Evolutionary conservation across 1,140 invertebrate species (phyloP).

Genomic region (Macrobrachium rosenbergii): DNA sequence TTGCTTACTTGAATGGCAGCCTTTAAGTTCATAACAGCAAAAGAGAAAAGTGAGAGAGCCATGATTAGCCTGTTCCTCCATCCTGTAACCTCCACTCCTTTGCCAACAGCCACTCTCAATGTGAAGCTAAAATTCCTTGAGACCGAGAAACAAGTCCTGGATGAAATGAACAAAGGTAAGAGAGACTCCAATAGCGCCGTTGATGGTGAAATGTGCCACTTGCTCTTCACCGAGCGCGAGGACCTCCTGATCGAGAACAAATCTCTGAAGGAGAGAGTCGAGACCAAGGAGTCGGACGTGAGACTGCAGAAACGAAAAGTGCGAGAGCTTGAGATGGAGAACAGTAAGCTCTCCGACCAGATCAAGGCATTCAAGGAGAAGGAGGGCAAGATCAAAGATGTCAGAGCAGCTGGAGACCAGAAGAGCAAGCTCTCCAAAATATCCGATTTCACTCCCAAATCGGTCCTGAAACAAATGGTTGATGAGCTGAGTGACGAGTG

Average conservation of each 20-base stretch:
- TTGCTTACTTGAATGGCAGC: neutral
- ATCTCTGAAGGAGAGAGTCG: conserved; percentile 54
- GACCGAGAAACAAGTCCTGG: conserved; percentile 58
- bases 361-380: conserved; percentile 75
- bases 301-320: conserved; percentile 73
- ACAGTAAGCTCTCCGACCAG: conserved; percentile 74
- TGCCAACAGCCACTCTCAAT: conserved; percentile 44
- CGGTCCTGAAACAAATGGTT: conserved; percentile 33
- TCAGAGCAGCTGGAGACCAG: neutral
- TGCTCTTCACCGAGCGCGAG: conserved; percentile 48
- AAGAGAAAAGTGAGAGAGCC: too few species aligned
- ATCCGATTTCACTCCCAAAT: conserved; percentile 35
- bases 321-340: conserved; percentile 73
- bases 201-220: conserved; percentile 55
- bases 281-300: conserved; percentile 71
- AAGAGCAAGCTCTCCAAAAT: neutral
- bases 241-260: conserved; percentile 47
- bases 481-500: conserved; percentile 50
- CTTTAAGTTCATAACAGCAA: neutral
- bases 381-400: conserved; percentile 19
- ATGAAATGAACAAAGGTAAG: conserved; percentile 67
- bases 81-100: neutral
- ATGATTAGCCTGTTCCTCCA: neutral
- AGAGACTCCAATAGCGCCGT: conserved; percentile 33
- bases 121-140: conserved; percentile 54